phyloP scores from a whole-genome alignment of 2,888 invertebrate genomes.

The Cosmopolites sordidus region DNA sequence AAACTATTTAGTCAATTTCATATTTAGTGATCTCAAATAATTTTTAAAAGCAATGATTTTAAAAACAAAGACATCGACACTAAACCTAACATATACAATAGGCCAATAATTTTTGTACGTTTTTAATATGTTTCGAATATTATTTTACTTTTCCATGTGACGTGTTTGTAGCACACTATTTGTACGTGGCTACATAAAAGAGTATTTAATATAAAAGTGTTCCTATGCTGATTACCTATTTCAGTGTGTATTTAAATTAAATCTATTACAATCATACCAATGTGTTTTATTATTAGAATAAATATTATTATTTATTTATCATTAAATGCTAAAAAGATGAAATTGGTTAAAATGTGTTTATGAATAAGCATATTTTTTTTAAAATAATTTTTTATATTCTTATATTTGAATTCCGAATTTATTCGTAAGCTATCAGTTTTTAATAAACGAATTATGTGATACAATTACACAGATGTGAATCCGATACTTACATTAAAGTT shows the following conservation, averaged over 20 bases:
- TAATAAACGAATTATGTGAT: too few species aligned
- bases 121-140: slow-evolving; percentile 42
- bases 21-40: slow-evolving; percentile 17
- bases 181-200: slow-evolving; percentile 43
- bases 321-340: too few species aligned
- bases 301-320: too few species aligned
- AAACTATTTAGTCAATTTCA: not conserved
- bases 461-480: too few species aligned
- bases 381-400: too few species aligned
- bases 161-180: slow-evolving; percentile 47
- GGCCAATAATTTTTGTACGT: slow-evolving; percentile 11
- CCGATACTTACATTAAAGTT: too few species aligned
- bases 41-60: not conserved
- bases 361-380: too few species aligned
- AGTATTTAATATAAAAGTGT: slow-evolving; percentile 45
- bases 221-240: slow-evolving; percentile 48
- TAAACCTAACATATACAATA: slow-evolving; percentile 6
- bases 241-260: slow-evolving; percentile 49
- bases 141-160: slow-evolving; percentile 38
- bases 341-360: not conserved
- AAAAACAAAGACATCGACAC: not conserved
- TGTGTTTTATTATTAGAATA: slow-evolving; percentile 6
- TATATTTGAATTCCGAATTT: too few species aligned
- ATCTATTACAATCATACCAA: slow-evolving; percentile 40
- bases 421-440: too few species aligned